Percentiles rank a stretch among this genome's conserved stretches.
Evolutionary conservation across 2,113 vertebrate genomes (phyloP).

Genomic region (Phocoena sinus): DNA sequence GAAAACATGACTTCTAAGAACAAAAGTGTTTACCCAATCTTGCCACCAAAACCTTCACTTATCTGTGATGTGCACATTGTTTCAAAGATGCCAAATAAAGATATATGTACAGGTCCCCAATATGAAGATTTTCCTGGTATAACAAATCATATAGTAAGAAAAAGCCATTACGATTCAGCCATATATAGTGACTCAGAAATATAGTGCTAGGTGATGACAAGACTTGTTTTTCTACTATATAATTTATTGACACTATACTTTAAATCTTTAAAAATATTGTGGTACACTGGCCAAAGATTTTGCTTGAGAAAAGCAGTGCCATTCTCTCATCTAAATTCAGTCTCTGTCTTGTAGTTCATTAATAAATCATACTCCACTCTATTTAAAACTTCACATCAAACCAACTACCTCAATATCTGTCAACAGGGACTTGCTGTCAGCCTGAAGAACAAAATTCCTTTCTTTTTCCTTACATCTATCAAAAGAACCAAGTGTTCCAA

Average conservation of each 20-base stretch:
- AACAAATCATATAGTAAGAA: not conserved
- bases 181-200: not conserved
- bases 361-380: conserved; percentile 72
- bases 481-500: not conserved
- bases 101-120: not conserved
- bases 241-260: not conserved
- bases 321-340: not conserved
- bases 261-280: not conserved
- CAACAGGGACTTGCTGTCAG: conserved; percentile 21
- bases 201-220: not conserved
- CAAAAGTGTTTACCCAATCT: not conserved
- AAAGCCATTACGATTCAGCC: not conserved
- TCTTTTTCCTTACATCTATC: not conserved
- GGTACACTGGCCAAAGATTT: not conserved
- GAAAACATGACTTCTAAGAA: not conserved
- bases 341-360: conserved; percentile 55
- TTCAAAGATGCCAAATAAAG: not conserved
- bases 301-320: not conserved
- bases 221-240: not conserved
- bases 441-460: conserved; percentile 24
- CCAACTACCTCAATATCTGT: not conserved
- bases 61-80: not conserved
- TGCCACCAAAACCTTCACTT: not conserved
- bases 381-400: conserved; percentile 58
- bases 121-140: not conserved